Evolutionary conservation across 2,797 vertebrate species (phyloP).

Genomic region (Mus caroli): DNA sequence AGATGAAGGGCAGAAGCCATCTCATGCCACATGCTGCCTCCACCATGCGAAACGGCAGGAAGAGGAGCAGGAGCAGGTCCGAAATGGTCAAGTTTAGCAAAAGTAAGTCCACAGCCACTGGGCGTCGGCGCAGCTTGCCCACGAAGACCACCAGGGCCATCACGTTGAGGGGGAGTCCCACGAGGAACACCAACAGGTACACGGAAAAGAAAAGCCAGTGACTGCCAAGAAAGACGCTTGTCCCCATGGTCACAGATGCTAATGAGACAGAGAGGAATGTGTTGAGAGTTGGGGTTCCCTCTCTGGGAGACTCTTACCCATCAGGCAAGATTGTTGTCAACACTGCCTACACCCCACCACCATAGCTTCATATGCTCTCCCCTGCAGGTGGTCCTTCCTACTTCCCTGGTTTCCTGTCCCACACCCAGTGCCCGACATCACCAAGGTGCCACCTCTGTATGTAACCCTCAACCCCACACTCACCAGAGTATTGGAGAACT

Average conservation of each 20-base stretch:
- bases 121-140: conserved; percentile 84
- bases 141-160: conserved; percentile 86
- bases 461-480: background rate
- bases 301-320: background rate
- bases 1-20: conserved; percentile 84
- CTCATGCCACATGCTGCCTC: conserved; percentile 77
- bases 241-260: conserved; percentile 65
- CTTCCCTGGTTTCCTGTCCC: background rate
- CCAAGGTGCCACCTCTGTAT: background rate
- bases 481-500: conserved; percentile 58
- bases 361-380: fast-evolving
- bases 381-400: background rate
- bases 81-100: conserved; percentile 88
- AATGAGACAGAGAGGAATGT: background rate
- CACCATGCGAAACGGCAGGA: conserved; percentile 86
- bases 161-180: conserved; percentile 88
- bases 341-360: no score
- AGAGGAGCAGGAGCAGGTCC: conserved; percentile 86
- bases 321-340: background rate
- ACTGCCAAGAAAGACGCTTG: background rate
- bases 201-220: conserved; percentile 83
- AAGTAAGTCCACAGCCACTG: conserved; percentile 85
- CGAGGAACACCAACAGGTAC: conserved; percentile 86
- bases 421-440: background rate
- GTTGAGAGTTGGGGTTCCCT: no score